Evolutionary conservation across 2,888 invertebrate species (phyloP).

Genomic region (Diogma glabrata): DNA sequence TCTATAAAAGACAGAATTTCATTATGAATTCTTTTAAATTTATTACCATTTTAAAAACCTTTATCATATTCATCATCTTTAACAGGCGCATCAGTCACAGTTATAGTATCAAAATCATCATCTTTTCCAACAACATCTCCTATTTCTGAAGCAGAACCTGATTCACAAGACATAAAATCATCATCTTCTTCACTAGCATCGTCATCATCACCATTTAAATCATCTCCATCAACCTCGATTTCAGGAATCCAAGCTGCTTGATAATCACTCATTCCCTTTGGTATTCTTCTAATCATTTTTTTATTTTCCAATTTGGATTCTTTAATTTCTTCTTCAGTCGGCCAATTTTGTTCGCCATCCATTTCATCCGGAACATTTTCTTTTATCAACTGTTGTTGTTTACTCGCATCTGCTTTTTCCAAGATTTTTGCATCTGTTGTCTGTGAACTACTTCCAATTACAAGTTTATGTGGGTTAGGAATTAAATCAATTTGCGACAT

Average conservation of each 20-base stretch:
- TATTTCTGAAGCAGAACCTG: slow-evolving; percentile 35
- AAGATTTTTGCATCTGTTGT: slow-evolving; percentile 34
- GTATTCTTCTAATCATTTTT: slow-evolving; percentile 67
- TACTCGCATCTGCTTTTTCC: slow-evolving; percentile 47
- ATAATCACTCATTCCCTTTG: slow-evolving; percentile 94
- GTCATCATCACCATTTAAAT: slow-evolving; percentile 39
- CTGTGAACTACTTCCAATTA: slow-evolving; percentile 17
- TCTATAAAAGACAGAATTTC: slow-evolving; percentile 21
- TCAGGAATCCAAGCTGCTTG: slow-evolving; percentile 91
- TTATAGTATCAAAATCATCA: slow-evolving; percentile 56
- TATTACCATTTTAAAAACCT: slow-evolving; percentile 13
- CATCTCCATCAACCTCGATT: slow-evolving; percentile 46
- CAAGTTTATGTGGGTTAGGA: slow-evolving; percentile 51
- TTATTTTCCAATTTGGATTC: slow-evolving; percentile 45
- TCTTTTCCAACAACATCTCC: slow-evolving; percentile 45
- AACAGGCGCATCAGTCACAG: slow-evolving; percentile 48
- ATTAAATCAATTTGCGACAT: slow-evolving; percentile 65
- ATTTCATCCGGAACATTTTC: slow-evolving; percentile 81
- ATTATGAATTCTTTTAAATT: not conserved
- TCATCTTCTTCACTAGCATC: slow-evolving; percentile 27
- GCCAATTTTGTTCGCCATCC: slow-evolving; percentile 96
- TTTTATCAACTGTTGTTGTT: slow-evolving; percentile 61
- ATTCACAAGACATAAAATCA: slow-evolving; percentile 34
- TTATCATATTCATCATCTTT: slow-evolving; percentile 63
- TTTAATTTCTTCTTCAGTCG: slow-evolving; percentile 80